A percentile compares a stretch with the other conserved stretches of the same genome.
Evolutionary conservation across 2,113 vertebrate genomes (phyloP).

Genomic region (Coracopsis vasa): DNA sequence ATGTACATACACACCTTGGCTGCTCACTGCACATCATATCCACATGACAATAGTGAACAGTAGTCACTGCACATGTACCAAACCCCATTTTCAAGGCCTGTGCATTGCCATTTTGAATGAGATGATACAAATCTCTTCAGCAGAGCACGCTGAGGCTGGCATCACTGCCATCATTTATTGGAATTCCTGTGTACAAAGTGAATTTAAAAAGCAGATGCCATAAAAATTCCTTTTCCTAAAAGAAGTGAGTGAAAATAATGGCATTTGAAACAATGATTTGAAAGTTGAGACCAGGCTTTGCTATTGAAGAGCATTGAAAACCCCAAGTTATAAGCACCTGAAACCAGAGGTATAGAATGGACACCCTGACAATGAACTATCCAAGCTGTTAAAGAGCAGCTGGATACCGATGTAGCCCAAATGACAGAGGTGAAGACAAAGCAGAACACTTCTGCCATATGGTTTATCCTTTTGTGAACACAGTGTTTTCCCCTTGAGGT

Average conservation of each 20-base stretch:
- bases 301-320: neutral
- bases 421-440: neutral
- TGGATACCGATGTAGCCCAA: neutral
- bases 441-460: neutral
- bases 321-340: neutral
- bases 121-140: neutral
- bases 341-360: neutral
- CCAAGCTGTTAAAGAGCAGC: neutral
- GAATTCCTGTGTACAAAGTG: neutral
- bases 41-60: neutral
- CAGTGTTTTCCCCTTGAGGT: neutral
- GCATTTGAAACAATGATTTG: neutral
- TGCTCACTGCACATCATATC: neutral
- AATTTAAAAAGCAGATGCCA: neutral
- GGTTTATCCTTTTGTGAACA: neutral
- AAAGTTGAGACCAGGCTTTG: neutral
- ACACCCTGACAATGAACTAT: neutral
- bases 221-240: neutral
- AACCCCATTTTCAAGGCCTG: neutral
- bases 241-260: neutral
- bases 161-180: neutral
- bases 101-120: neutral
- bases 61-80: slow-evolving; percentile 16
- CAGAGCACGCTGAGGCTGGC: neutral
- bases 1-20: neutral